phyloP scores from a whole-genome alignment of 2,888 invertebrate species.

The Coenonympha glycerion region DNA sequence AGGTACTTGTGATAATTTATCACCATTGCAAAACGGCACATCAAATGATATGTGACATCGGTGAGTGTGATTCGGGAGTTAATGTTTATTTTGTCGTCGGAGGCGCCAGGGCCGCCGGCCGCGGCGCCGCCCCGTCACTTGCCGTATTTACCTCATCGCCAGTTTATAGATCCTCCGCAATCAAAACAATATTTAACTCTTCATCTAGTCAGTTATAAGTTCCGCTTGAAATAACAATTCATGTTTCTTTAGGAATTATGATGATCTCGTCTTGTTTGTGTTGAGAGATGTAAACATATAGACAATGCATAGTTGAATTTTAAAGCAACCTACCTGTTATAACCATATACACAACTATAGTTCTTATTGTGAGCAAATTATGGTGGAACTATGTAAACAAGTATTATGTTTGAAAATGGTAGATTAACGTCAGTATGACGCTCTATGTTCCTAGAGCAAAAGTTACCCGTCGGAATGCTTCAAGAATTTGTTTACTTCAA shows the following conservation, averaged over 20 bases:
- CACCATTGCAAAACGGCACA: neutral
- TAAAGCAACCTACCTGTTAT: too few relatives aligned
- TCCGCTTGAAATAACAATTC: neutral
- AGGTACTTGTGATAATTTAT: neutral
- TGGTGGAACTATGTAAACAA: neutral
- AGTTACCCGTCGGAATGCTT: too few relatives aligned
- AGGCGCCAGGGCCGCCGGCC: neutral
- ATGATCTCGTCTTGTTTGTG: neutral
- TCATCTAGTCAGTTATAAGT: neutral
- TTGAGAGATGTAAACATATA: conserved; percentile 1
- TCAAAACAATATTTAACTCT: neutral
- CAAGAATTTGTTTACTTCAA: too few relatives aligned
- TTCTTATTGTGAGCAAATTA: neutral
- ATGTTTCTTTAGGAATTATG: neutral
- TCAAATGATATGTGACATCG: neutral
- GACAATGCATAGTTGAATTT: neutral
- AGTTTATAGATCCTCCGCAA: neutral
- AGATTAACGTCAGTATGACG: too few relatives aligned
- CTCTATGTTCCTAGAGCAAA: too few relatives aligned
- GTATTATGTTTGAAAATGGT: neutral
- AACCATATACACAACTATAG: neutral
- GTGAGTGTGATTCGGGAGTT: neutral
- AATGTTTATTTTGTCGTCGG: conserved; percentile 2
- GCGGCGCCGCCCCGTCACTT: neutral
- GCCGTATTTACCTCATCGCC: conserved; percentile 3